Conservation (phyloP, 2,888 invertebrate species). For the Crossocerus cetratus region DNA sequence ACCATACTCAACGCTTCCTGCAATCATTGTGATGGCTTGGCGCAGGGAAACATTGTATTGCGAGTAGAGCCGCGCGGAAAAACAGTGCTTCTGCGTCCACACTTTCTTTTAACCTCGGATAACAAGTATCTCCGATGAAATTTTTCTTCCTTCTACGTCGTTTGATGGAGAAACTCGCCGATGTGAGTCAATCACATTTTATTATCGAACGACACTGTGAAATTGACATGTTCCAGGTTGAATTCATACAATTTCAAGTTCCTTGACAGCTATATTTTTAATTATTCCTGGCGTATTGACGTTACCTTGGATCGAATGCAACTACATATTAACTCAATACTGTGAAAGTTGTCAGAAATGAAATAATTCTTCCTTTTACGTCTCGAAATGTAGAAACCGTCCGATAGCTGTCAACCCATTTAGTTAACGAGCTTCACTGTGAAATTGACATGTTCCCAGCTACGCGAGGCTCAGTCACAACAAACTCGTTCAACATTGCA, state of each 20-base stretch:
- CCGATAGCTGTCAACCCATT: constrained; percentile 40
- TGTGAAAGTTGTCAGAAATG: too few species aligned
- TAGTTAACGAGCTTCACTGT: constrained; percentile 34
- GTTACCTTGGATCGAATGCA: too few species aligned
- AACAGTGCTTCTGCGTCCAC: too few species aligned
- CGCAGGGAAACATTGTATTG: too few species aligned
- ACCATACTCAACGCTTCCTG: too few species aligned
- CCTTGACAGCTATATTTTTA: too few species aligned
- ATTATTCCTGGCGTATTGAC: too few species aligned
- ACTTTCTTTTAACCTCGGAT: background rate
- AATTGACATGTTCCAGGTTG: constrained; percentile 46
- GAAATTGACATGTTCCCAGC: constrained; percentile 44
- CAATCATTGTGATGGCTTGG: too few species aligned
- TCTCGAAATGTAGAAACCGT: background rate
- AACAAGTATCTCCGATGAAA: background rate
- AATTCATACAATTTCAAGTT: constrained; percentile 35
- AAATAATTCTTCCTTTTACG: background rate
- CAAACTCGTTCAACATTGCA: too few species aligned
- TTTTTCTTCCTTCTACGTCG: constrained; percentile 2
- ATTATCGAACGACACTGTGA: constrained; percentile 36
- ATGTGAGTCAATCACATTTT: constrained; percentile 42
- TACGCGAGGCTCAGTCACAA: constrained; percentile 20
- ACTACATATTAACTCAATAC: too few species aligned
- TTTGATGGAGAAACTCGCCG: constrained; percentile 2
- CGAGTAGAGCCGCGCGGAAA: too few species aligned